These are phyloP conservation scores for Anniella stebbinsi DNA, from an alignment of 2,797 vertebrate genomes.

Conservation along the genomic window DNA sequence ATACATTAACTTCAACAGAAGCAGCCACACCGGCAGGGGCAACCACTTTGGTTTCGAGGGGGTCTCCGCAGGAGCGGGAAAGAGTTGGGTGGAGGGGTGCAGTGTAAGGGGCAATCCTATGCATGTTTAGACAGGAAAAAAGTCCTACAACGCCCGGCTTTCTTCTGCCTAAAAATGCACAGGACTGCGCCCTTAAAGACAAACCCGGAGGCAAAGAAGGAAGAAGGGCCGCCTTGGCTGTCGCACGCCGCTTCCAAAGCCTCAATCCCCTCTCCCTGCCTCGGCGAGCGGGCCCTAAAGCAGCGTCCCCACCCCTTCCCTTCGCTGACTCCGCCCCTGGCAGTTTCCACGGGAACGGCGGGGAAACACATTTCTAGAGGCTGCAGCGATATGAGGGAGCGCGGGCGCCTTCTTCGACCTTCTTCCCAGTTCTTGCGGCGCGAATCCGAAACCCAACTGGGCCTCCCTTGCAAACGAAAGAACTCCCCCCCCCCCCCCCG, in stretches of 20 bases:
- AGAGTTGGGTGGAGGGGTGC: not conserved
- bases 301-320: not conserved
- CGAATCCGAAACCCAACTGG: no score
- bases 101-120: no score
- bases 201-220: no score
- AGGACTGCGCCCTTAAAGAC: no score
- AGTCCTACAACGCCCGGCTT: no score
- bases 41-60: not conserved
- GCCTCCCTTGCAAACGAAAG: not conserved
- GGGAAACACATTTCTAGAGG: not conserved
- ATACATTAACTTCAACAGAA: no score
- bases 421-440: not conserved
- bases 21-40: not conserved
- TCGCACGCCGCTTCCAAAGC: no score
- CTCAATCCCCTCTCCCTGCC: not conserved
- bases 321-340: not conserved
- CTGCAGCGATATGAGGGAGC: no score
- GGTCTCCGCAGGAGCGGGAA: not conserved
- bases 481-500: not conserved
- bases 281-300: not conserved
- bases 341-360: constrained; percentile 43
- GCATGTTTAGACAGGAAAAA: no score
- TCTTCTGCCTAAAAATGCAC: no score
- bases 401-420: not conserved
- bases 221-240: not conserved